These are phyloP conservation scores for Diachrysia chrysitis DNA, from an alignment of 2,888 invertebrate species.

Conservation along the genomic window DNA sequence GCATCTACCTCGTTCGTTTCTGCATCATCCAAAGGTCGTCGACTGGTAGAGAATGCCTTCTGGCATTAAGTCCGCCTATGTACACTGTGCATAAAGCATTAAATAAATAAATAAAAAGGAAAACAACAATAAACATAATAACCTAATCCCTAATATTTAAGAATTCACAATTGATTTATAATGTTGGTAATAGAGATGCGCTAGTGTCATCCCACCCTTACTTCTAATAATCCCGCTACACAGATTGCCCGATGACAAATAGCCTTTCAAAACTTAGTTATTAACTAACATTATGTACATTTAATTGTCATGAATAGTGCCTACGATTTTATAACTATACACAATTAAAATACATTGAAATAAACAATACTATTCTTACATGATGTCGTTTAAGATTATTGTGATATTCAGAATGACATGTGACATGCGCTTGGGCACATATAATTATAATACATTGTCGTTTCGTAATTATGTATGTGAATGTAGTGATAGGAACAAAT, in stretches of 20 bases:
- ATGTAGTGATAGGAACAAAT: conserved; percentile 15
- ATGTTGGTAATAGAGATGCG: neutral
- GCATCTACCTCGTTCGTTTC: no score
- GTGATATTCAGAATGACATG: conserved; percentile 22
- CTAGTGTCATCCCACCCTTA: neutral
- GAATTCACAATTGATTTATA: no score
- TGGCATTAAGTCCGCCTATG: no score
- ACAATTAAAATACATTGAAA: conserved; percentile 31
- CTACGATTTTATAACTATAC: conserved; percentile 16
- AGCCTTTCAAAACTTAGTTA: conserved; percentile 10
- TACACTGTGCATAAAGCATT: no score
- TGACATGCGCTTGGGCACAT: conserved; percentile 6
- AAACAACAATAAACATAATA: no score
- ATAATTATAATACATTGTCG: conserved; percentile 49
- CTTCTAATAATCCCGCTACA: neutral
- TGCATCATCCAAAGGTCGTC: no score
- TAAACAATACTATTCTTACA: conserved; percentile 25
- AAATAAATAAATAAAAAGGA: no score
- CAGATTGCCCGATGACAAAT: conserved; percentile 2
- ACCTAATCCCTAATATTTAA: no score
- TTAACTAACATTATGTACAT: conserved; percentile 19
- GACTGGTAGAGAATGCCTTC: no score
- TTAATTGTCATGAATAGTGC: conserved; percentile 25
- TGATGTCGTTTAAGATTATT: conserved; percentile 30
- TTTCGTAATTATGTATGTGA: conserved; percentile 26